Conservation (phyloP, 2,113 vertebrate genomes). For the Marcusenius ussheri region DNA sequence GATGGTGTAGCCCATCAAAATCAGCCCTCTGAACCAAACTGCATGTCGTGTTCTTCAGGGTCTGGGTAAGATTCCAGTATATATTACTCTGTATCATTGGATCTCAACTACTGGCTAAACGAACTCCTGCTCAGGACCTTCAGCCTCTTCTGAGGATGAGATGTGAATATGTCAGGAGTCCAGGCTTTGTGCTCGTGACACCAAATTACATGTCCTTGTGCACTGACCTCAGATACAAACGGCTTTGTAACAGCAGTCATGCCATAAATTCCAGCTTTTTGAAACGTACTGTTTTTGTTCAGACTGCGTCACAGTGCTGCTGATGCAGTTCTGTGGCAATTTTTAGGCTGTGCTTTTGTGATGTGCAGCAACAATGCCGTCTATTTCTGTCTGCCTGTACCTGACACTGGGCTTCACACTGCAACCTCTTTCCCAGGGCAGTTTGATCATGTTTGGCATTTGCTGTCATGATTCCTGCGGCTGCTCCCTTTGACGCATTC, state of each 20-base stretch:
- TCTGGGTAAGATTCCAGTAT: neutral
- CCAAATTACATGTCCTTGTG: neutral
- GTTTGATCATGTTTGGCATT: neutral
- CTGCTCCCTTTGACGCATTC: neutral
- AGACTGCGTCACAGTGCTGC: neutral
- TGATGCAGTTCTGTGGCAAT: neutral
- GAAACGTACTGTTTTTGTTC: neutral
- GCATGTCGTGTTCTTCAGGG: neutral
- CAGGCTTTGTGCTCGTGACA: neutral
- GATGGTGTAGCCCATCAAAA: neutral
- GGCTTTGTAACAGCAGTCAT: neutral
- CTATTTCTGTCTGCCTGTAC: neutral
- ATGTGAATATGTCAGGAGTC: neutral
- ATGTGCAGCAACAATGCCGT: neutral
- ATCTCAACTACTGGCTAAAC: neutral
- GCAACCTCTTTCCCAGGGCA: neutral
- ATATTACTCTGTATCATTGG: neutral
- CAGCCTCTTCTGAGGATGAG: neutral
- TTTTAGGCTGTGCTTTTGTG: neutral
- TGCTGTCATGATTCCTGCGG: neutral
- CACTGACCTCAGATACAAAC: neutral
- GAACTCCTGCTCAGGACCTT: neutral
- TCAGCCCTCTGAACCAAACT: neutral
- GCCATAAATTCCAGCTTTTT: neutral
- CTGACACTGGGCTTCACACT: neutral